Percentiles rank a stretch among this genome's conserved stretches.
Evolutionary conservation across 2,113 vertebrate genomes (phyloP).

Genomic region (Pristiophorus japonicus): DNA sequence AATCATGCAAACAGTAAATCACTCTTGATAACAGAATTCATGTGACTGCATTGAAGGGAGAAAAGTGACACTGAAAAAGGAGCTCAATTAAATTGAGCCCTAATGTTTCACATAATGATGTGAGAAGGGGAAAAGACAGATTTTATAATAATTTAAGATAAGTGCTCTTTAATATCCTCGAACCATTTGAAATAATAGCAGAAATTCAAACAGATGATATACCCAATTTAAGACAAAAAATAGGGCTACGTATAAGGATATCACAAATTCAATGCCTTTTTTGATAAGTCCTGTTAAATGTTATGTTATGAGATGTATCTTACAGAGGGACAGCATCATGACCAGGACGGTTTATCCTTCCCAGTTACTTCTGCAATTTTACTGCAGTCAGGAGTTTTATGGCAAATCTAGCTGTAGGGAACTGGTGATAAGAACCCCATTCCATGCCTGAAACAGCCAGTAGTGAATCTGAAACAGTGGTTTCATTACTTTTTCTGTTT

Average conservation of each 20-base stretch:
- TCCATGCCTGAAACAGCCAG: neutral
- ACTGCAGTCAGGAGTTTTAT: neutral
- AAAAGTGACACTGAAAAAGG: neutral
- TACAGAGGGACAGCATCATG: neutral
- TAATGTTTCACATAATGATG: neutral
- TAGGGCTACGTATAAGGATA: neutral
- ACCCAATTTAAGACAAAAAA: neutral
- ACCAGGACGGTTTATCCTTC: neutral
- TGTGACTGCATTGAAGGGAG: neutral
- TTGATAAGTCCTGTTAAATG: too few relatives aligned
- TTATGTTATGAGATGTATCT: neutral
- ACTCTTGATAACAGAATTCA: neutral
- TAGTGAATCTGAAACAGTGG: neutral
- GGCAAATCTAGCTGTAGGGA: neutral
- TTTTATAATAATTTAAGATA: constrained; percentile 3
- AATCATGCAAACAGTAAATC: constrained; percentile 13
- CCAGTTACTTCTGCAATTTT: neutral
- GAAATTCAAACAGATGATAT: constrained; percentile 23
- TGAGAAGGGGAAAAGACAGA: neutral
- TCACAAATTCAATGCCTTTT: constrained; percentile 10
- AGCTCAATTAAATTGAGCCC: constrained; percentile 18
- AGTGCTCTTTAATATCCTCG: neutral
- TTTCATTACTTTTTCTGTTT: constrained; percentile 12
- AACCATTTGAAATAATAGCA: constrained; percentile 11
- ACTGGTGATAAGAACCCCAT: neutral